These are phyloP conservation scores for Danaus chrysippus DNA, from an alignment of 2,888 invertebrate species.

Conservation along the genomic window DNA sequence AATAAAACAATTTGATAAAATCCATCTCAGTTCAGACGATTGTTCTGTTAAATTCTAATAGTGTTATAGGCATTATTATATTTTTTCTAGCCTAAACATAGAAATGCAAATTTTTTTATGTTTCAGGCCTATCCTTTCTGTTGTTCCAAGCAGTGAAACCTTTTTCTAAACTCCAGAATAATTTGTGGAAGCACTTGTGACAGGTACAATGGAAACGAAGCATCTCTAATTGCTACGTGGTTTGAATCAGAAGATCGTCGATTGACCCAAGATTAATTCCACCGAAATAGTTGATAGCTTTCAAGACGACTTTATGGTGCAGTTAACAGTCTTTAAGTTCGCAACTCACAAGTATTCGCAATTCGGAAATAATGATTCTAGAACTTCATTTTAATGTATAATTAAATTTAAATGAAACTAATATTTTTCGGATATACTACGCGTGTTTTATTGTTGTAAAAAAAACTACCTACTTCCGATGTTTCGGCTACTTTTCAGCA, in stretches of 20 bases:
- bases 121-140: not conserved
- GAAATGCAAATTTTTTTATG: not conserved
- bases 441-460: too few relatives aligned
- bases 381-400: not conserved
- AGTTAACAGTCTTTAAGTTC: not conserved
- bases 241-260: slow-evolving; percentile 47
- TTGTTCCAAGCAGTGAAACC: not conserved
- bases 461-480: too few relatives aligned
- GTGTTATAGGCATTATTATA: too few relatives aligned
- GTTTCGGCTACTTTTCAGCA: too few relatives aligned
- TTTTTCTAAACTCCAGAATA: not conserved
- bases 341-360: not conserved
- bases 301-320: slow-evolving; percentile 21
- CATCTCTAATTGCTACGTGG: slow-evolving; percentile 66
- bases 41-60: too few relatives aligned
- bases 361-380: not conserved
- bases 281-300: slow-evolving; percentile 29
- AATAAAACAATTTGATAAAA: too few relatives aligned
- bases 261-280: slow-evolving; percentile 33
- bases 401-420: too few relatives aligned
- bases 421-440: too few relatives aligned
- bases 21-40: too few relatives aligned
- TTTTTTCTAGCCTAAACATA: not conserved
- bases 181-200: not conserved
- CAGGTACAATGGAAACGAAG: slow-evolving; percentile 23